Evolutionary conservation across 2,113 vertebrate genomes (phyloP).

Genomic region (Pollachius pollachius): DNA sequence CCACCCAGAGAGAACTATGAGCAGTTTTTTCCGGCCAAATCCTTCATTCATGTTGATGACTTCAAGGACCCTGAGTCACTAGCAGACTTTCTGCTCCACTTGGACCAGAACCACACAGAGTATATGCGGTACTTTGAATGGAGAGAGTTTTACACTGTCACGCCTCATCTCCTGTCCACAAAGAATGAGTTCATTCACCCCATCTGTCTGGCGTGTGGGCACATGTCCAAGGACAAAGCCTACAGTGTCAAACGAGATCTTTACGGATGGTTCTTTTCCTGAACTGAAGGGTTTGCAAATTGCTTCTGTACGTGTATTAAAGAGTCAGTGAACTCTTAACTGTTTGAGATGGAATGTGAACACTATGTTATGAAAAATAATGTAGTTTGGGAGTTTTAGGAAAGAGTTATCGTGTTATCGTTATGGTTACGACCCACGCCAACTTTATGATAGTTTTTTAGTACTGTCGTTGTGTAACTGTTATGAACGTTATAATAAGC

Average conservation of each 20-base stretch:
- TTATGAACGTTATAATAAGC: no score
- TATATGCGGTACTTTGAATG: conserved; percentile 84
- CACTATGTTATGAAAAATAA: no score
- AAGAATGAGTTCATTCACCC: conserved; percentile 42
- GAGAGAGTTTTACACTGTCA: conserved; percentile 80
- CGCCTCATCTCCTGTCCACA: conserved; percentile 79
- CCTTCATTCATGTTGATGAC: conserved; percentile 86
- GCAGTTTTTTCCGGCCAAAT: conserved; percentile 80
- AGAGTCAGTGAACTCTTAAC: no score
- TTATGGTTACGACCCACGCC: no score
- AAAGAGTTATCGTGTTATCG: no score
- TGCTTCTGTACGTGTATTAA: background rate
- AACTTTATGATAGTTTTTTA: no score
- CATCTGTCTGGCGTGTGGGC: conserved; percentile 39
- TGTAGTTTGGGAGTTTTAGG: no score
- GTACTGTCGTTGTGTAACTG: no score
- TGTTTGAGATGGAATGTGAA: no score
- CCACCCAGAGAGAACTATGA: conserved; percentile 87
- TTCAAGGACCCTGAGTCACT: conserved; percentile 80
- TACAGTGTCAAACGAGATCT: conserved; percentile 81
- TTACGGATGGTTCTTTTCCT: conserved; percentile 86
- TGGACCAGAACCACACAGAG: conserved; percentile 77
- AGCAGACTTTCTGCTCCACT: conserved; percentile 78
- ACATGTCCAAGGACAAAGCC: conserved; percentile 70
- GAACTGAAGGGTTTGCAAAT: conserved; percentile 21